Evolutionary conservation across 1,140 invertebrate species (phyloP).

Genomic region (Copidosoma floridanum): DNA sequence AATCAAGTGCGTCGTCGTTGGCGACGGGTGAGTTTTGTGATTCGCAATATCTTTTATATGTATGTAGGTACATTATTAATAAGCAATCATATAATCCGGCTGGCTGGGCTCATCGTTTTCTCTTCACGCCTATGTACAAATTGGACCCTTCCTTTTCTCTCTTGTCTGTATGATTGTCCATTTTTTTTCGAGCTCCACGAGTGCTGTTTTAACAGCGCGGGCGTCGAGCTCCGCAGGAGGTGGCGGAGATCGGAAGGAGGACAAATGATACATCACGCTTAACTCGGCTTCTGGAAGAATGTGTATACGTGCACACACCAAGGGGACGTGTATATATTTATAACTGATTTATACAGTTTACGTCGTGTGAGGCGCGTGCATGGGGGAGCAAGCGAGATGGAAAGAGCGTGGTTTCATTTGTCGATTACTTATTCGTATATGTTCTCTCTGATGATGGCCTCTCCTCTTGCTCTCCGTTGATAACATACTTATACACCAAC

Average conservation of each 20-base stretch:
- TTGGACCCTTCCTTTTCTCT: neutral
- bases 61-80: neutral
- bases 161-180: neutral
- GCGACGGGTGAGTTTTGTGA: conserved; percentile 76
- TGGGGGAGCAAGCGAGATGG: neutral
- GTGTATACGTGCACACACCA: too few species aligned
- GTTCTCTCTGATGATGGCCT: neutral
- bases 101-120: neutral
- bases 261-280: too few species aligned
- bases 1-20: conserved; percentile 94
- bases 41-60: too few species aligned
- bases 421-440: conserved; percentile 1
- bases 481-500: too few species aligned
- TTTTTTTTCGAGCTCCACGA: too few species aligned
- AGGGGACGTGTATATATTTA: too few species aligned
- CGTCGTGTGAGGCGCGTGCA: too few species aligned
- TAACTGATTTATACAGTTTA: too few species aligned
- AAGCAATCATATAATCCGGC: neutral
- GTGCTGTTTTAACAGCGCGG: too few species aligned
- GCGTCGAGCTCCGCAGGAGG: neutral
- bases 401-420: conserved; percentile 2
- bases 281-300: neutral
- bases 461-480: neutral
- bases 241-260: too few species aligned
- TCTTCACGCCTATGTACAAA: too few species aligned